A percentile compares a stretch with the other conserved stretches of the same genome.
phyloP scores from a whole-genome alignment of 2,113 vertebrate genomes.

The western clawed frog (Xenopus tropicalis) region DNA sequence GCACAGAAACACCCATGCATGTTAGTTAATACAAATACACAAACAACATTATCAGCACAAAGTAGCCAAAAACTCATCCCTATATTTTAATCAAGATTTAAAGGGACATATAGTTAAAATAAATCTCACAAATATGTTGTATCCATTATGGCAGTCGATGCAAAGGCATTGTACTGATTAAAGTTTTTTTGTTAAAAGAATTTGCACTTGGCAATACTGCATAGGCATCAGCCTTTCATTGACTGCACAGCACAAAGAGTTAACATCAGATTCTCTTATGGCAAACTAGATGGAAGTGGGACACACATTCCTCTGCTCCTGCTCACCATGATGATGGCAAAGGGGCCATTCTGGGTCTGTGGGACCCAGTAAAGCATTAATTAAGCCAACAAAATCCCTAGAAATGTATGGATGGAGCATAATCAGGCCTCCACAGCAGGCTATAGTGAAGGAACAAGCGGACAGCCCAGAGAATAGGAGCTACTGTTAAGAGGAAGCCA shows the following conservation, averaged over 20 bases:
- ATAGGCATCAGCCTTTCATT: background rate
- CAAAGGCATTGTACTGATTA: background rate
- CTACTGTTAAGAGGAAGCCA: slow-evolving; percentile 71
- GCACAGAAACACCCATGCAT: no score
- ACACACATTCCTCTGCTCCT: slow-evolving; percentile 80
- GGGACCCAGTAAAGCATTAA: slow-evolving; percentile 79
- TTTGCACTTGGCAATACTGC: background rate
- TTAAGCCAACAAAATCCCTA: slow-evolving; percentile 80
- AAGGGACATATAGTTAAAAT: no score
- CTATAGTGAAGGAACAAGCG: slow-evolving; percentile 69
- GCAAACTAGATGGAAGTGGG: background rate
- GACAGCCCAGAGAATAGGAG: slow-evolving; percentile 73
- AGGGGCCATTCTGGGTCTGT: slow-evolving; percentile 67
- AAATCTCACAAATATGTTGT: no score
- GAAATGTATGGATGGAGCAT: slow-evolving; percentile 76
- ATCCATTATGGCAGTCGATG: background rate
- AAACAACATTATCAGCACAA: no score
- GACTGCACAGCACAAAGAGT: background rate
- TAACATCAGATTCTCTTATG: background rate
- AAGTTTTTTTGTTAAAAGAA: background rate
- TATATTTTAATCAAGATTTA: no score
- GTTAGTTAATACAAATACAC: no score
- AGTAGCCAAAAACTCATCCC: no score
- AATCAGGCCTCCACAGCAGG: slow-evolving; percentile 72
- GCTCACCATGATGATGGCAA: slow-evolving; percentile 67